Percentiles rank a stretch among this genome's conserved stretches.
Conservation (phyloP, 2,888 invertebrate genomes). For the Amiota mariae region DNA sequence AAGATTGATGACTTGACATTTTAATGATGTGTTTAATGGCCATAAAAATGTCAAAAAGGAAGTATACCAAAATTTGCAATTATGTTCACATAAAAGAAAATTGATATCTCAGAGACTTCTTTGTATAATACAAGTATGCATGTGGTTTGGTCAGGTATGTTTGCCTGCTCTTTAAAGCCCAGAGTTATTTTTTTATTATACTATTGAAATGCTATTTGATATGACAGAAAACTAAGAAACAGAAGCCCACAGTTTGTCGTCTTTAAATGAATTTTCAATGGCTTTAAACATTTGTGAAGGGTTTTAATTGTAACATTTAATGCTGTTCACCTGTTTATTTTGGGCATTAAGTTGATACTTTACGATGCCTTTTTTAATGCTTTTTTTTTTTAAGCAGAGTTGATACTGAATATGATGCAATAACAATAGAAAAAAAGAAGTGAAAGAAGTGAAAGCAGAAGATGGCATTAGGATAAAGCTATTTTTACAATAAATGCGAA, state of each 20-base stretch:
- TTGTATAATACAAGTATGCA: not conserved
- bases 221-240: constrained; percentile 9
- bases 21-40: constrained; percentile 71
- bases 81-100: no score
- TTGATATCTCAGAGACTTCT: no score
- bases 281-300: not conserved
- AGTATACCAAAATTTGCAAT: constrained; percentile 8
- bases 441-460: no score
- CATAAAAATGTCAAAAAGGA: constrained; percentile 50
- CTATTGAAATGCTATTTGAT: constrained; percentile 8
- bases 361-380: constrained; percentile 67
- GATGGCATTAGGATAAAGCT: no score
- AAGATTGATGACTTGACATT: constrained; percentile 74
- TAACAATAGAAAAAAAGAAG: no score
- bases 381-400: not conserved
- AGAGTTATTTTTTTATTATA: constrained; percentile 60
- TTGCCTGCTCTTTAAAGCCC: constrained; percentile 56
- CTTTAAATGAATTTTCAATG: not conserved
- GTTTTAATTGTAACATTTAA: constrained; percentile 25
- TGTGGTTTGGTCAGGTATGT: constrained; percentile 45
- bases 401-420: not conserved
- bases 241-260: no score
- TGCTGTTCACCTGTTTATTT: constrained; percentile 65
- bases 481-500: constrained; percentile 34
- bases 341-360: constrained; percentile 71